phyloP scores from a whole-genome alignment of 2,797 vertebrate species.

The Gobio occitaniae region DNA sequence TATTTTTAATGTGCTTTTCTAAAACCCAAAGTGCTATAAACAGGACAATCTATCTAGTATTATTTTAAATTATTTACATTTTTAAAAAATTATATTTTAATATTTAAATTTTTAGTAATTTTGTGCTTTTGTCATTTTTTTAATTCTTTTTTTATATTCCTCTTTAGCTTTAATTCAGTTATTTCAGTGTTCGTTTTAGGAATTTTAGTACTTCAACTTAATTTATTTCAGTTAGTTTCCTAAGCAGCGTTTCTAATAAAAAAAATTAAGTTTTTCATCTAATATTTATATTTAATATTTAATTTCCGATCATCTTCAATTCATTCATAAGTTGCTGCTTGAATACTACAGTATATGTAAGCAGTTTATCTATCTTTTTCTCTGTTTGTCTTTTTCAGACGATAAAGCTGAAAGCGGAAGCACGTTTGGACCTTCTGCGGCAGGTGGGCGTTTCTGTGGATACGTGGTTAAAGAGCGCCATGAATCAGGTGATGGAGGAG shows the following conservation, averaged over 20 bases:
- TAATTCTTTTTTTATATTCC: not conserved
- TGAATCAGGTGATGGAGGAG: conserved; percentile 99
- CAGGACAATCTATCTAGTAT: not conserved
- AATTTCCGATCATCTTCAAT: not conserved
- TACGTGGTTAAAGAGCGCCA: conserved; percentile 96
- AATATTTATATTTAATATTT: not conserved
- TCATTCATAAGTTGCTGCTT: not conserved
- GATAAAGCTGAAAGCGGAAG: conserved; percentile 94
- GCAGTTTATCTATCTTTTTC: not conserved
- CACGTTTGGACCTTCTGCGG: conserved; percentile 91
- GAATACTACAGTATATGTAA: not conserved
- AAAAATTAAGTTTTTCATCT: not conserved
- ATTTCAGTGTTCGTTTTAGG: not conserved
- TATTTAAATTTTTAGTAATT: not conserved
- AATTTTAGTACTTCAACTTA: not conserved
- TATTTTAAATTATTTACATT: too few relatives aligned
- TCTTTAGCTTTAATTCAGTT: not conserved
- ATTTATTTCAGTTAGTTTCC: too few relatives aligned
- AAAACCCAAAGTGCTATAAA: not conserved
- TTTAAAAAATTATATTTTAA: not conserved
- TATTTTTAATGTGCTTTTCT: too few relatives aligned
- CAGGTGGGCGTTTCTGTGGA: conserved; percentile 96
- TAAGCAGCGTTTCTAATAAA: not conserved
- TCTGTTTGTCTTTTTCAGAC: conserved; percentile 75
- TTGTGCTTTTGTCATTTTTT: not conserved